Base-by-base conservation (phyloP, 2,113 vertebrate genomes). In the Pionites leucogaster region DNA sequence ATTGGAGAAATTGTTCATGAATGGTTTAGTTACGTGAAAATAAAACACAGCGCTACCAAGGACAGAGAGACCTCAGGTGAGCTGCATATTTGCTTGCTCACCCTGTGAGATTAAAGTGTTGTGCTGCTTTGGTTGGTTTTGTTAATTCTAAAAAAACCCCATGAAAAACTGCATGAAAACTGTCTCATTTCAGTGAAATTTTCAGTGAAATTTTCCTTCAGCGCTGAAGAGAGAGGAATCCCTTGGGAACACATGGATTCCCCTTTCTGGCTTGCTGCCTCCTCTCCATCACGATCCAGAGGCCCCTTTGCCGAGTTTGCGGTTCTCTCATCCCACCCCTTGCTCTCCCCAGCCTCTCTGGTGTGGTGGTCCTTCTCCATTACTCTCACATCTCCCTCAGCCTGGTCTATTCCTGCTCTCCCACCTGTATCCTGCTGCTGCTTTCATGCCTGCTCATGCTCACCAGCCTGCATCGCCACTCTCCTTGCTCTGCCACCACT, bases 1-100 rank as follows among this genome's bases (percentile, higher is more conserved):
- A 28, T 44, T 64, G 69, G 63, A 91, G n/a, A 95, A 96, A 81
- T 41, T 47, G 50, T 74, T 92, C 20, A 50, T 70, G 47, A 87
- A 46, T 39, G 44, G 72, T 77, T 96, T 90, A 68, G 55, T 75
- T 89, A 41, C 35, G 23, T 64, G 64, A 88, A 94, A 96, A 82
- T 50, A 70, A 57, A 80, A 37, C 41, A 1, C 52, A 79, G 33
- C 29, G 8, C n/a, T 96, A 59, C 62, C 80, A 63, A 89, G 70
- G 28, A 82, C 77, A 82, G 65, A 75, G 69, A 75, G 71, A 78
- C 53, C 25, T 92, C 88, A 91, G 49, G 71, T 89, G 59, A 94
- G 42, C 62, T 76, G 24, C 4, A 0, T 77, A 49, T 50, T 25
- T 82, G 25, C 31, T 88, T 59, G 16, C 53, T 92, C 1, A 0